Base-by-base conservation (phyloP, 2,797 vertebrate species). In the Delichon dasypus region DNA sequence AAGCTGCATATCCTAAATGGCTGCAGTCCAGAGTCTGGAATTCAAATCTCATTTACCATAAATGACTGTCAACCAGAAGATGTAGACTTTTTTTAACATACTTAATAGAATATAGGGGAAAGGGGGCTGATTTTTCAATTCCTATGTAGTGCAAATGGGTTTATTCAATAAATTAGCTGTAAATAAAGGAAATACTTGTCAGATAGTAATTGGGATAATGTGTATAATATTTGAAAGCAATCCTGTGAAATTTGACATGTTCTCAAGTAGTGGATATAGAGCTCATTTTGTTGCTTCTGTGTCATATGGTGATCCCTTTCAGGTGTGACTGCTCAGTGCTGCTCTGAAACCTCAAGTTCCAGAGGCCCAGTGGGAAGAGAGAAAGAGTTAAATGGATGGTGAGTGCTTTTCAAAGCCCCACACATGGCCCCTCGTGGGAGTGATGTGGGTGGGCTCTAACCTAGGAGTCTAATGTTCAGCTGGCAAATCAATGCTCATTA, bases 21-120 rank as follows among this genome's bases (percentile, higher is more conserved):
- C 87, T 44, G 42, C 73, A 48, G 73, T 96, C 91, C 94, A 90
- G 81, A 90, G 73, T 57, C 87, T 96, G 92, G 73, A 89, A 90
- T 94, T 93, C 32, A 50, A 61, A 66, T 88, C 89, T 90, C 92
- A 68, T 88, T 96, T 94, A 82, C 71, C 0, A 0, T 93, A 91
- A 91, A 78, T 71, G 76, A 93, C 85, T 90, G 80, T 80, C 57
- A 85, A 74, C 34, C 50, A 82, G 62, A 65, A 81, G 40, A 70
- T 19, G 17, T 50, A 32, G 34, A 48, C 4, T 61, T 79, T 75
- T 72, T 65, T n/a, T 3, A 55, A 40, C 22, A 32, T 34, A 23
- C 42, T 42, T 77, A 64, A 54, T 38, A 81, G 22, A 72, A n/a
- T 54, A 34, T 9, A 76, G 9, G 19, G 44, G 21, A 21, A 77